Evolutionary conservation across 2,797 vertebrate species (phyloP).

Genomic region (Capromys pilorides): DNA sequence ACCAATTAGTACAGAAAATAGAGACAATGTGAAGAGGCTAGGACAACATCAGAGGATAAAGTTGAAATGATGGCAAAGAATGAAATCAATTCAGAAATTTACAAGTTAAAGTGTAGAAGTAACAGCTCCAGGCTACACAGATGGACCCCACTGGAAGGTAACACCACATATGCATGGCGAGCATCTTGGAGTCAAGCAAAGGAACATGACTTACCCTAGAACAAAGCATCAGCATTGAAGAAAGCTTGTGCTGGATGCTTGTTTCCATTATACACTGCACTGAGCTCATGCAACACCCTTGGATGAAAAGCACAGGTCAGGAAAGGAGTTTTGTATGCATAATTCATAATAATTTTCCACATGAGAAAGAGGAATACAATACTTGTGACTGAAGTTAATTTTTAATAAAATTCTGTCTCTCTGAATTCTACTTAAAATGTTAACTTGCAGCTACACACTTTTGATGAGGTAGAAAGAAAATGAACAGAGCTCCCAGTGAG

Average conservation of each 20-base stretch:
- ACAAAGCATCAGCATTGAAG: not conserved
- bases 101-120: not conserved
- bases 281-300: not conserved
- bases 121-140: not conserved
- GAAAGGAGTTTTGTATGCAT: not conserved
- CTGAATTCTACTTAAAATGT: constrained; percentile 34
- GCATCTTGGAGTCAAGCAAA: not conserved
- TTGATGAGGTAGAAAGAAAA: not conserved
- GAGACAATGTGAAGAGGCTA: not conserved
- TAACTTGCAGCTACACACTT: not conserved
- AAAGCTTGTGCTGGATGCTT: not conserved
- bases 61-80: not conserved
- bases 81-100: not conserved
- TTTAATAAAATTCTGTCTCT: constrained; percentile 39
- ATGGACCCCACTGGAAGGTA: not conserved
- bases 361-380: not conserved
- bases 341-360: constrained; percentile 31
- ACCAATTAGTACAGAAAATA: not conserved
- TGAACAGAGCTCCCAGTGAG: constrained; percentile 1
- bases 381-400: not conserved
- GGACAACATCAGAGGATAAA: not conserved
- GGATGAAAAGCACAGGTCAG: not conserved
- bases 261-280: not conserved
- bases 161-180: not conserved
- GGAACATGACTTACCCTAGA: not conserved